phyloP scores from a whole-genome alignment of 92 coral and sea anemone genomes.

The Paragorgia papillata region DNA sequence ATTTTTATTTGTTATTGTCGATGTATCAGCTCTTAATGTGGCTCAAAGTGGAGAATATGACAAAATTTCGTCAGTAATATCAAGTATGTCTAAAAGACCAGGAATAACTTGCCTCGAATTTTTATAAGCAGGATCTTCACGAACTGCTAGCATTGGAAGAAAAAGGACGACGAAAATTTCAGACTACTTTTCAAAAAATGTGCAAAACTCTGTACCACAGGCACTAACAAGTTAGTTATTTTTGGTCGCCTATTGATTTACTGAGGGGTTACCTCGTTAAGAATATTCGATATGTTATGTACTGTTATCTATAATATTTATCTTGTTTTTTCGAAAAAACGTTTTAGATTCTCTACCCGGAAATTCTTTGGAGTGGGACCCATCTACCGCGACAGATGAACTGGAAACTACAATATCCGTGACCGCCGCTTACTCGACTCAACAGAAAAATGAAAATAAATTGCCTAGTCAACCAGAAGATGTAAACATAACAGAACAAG shows the following conservation, averaged over 20 bases:
- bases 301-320: slow-evolving; percentile 6
- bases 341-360: slow-evolving; percentile 25
- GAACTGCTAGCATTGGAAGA: slow-evolving; percentile 21
- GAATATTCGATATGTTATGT: not conserved
- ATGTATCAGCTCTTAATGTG: not conserved
- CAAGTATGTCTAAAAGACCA: not conserved
- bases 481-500: slow-evolving; percentile 24
- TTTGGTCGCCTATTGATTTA: slow-evolving; percentile 4
- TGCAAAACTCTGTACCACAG: slow-evolving; percentile 23
- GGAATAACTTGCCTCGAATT: not conserved
- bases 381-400: slow-evolving; percentile 21
- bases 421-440: not conserved
- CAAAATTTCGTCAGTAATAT: not conserved
- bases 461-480: not conserved
- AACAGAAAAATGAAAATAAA: slow-evolving; percentile 21
- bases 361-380: not conserved
- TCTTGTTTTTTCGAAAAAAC: not conserved
- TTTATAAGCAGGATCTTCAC: slow-evolving; percentile 42
- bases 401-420: slow-evolving; percentile 17
- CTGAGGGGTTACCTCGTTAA: not conserved
- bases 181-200: slow-evolving; percentile 46
- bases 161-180: slow-evolving; percentile 51
- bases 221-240: slow-evolving; percentile 2
- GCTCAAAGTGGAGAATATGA: not conserved
- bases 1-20: not conserved